Conservation (phyloP, 2,113 vertebrate species). For the Anser cygnoides region DNA sequence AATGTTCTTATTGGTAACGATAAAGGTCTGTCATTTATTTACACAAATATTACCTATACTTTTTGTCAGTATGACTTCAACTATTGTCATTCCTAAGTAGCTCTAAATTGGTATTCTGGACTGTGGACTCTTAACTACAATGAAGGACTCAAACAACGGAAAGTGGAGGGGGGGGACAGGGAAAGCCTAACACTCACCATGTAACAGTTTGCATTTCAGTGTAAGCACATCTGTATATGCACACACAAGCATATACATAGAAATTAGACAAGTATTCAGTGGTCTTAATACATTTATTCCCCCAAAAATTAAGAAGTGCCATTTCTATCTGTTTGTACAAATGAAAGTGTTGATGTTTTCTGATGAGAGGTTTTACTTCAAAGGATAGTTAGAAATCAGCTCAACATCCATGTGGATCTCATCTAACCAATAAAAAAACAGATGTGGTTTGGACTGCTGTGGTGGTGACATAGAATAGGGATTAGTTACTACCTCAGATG, state of each 20-base stretch:
- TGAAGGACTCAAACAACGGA: not conserved
- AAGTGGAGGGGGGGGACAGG: not conserved
- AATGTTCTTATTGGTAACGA: not conserved
- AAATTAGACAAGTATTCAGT: not conserved
- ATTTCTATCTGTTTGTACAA: not conserved
- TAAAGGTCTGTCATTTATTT: not conserved
- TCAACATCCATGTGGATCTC: not conserved
- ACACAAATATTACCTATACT: not conserved
- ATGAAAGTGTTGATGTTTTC: not conserved
- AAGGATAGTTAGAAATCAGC: not conserved
- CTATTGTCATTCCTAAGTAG: not conserved
- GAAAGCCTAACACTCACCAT: not conserved
- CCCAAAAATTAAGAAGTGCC: not conserved
- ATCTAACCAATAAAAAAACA: not conserved
- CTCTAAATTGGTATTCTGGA: not conserved
- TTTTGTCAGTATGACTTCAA: not conserved
- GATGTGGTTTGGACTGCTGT: not conserved
- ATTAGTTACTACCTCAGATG: slow-evolving; percentile 4
- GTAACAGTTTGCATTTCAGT: not conserved
- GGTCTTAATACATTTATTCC: not conserved
- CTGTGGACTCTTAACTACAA: not conserved
- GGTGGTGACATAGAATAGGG: not conserved
- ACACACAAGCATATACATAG: not conserved
- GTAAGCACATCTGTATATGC: not conserved
- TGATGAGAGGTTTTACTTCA: not conserved